These are phyloP conservation scores for Ammodytes marinus DNA, from an alignment of 2,113 vertebrate species.

Conservation along the genomic window DNA sequence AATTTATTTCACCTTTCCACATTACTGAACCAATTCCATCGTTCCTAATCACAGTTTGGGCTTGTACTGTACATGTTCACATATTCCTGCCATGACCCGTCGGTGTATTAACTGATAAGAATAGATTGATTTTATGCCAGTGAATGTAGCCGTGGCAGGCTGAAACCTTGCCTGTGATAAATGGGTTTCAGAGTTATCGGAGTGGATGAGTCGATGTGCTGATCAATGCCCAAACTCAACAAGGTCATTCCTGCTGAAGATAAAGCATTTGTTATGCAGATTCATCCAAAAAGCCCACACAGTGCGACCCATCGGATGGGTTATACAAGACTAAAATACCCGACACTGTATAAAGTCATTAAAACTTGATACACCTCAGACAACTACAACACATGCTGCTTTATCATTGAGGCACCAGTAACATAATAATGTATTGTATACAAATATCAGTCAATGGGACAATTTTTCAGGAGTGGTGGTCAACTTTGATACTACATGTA, in stretches of 20 bases:
- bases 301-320: conserved; percentile 13
- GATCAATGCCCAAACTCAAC: conserved; percentile 77
- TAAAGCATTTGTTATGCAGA: conserved; percentile 68
- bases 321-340: neutral
- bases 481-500: too few relatives aligned
- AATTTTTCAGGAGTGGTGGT: neutral
- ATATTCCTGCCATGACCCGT: conserved; percentile 59
- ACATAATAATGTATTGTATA: neutral
- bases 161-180: conserved; percentile 71
- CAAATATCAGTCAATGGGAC: neutral
- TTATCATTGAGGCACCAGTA: neutral
- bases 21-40: conserved; percentile 43
- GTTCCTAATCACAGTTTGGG: conserved; percentile 63
- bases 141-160: conserved; percentile 47
- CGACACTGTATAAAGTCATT: neutral
- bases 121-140: conserved; percentile 79
- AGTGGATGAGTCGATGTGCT: conserved; percentile 68
- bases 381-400: neutral
- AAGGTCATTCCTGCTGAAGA: conserved; percentile 68
- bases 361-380: neutral
- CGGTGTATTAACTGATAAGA: conserved; percentile 77
- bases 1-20: neutral
- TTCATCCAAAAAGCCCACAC: conserved; percentile 28
- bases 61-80: conserved; percentile 64
- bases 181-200: conserved; percentile 75